Evolutionary conservation across 2,797 vertebrate genomes (phyloP), one percentile per base, ranked within the genome.

Genomic region (Scolopax bukidnonensis): DNA sequence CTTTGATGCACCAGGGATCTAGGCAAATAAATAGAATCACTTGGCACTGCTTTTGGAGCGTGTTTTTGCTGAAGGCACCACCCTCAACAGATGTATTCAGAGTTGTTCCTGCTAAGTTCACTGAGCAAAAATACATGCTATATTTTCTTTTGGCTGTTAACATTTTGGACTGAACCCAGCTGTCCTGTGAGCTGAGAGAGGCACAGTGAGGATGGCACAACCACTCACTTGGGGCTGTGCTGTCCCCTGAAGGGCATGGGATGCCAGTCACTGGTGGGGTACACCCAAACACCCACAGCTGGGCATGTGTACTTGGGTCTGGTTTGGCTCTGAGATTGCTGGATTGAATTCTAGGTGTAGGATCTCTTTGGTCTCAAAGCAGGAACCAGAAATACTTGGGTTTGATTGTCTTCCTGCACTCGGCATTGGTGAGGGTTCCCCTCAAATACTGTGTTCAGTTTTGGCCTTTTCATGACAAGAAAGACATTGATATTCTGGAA

Each of bases 171-270:
- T 45, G 14, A 23, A 30, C 23, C 27, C 18, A 70, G 16, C 21
- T 7, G 5, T 28, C 6, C 57, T 2, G 3, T 45, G 32, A 19
- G 27, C 32, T 43, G 41, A 28, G 30, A 32, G 45, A 32, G 32
- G 10, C 20, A 3, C 25, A 16, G 25, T 3, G 15, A 13, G 43
- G 14, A 4, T 0, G 0, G 30, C 36, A 11, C 36, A 41, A 23
- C 20, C 5, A 1, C 4, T 2, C 8, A 1, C 12, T 10, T 5
- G 8, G 0, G 1, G 19, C 56, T 32, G 18, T 14, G 20, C 71
- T 9, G 18, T 48, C 38, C 38, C 6, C 38, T 38, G 40, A 17
- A 28, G 17, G 5, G 9, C 11, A 0, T 3, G 51, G 51, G 24
- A 47, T 90, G 38, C 32, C 6, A 5, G 32, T 36, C 1, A 4